These are phyloP conservation scores for Melanogrammus aeglefinus DNA, from an alignment of 2,797 vertebrate species.

Conservation along the genomic window DNA sequence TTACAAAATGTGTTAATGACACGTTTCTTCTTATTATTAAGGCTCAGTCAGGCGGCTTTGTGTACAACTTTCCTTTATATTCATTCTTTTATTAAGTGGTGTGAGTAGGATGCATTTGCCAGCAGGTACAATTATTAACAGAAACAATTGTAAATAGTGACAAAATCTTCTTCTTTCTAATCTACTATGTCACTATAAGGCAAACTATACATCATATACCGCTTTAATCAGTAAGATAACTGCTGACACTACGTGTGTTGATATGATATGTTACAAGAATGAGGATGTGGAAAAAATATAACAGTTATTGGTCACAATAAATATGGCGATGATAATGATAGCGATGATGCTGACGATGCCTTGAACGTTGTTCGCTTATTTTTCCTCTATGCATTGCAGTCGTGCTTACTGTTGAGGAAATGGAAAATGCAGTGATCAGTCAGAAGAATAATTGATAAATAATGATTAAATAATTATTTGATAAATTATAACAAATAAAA, in stretches of 20 bases:
- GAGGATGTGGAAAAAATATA: not conserved
- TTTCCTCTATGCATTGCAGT: not conserved
- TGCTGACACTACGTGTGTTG: not conserved
- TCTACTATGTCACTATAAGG: no score
- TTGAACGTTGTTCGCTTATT: not conserved
- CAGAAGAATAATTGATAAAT: no score
- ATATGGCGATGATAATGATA: not conserved
- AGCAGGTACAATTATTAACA: not conserved
- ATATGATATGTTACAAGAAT: not conserved
- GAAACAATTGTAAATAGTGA: not conserved
- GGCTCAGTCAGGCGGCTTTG: conserved; percentile 1
- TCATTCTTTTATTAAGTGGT: not conserved
- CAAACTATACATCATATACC: not conserved
- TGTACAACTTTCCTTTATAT: not conserved
- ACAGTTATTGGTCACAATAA: not conserved
- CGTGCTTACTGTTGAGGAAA: not conserved
- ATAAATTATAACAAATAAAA: no score
- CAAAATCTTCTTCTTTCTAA: no score
- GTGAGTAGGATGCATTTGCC: not conserved
- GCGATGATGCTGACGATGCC: not conserved
- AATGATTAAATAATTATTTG: no score
- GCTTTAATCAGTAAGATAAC: not conserved
- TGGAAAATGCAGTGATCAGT: not conserved
- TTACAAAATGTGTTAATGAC: not conserved
- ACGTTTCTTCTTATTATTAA: not conserved